Conservation (phyloP, 2,113 vertebrate species). For the Lathamus discolor region DNA sequence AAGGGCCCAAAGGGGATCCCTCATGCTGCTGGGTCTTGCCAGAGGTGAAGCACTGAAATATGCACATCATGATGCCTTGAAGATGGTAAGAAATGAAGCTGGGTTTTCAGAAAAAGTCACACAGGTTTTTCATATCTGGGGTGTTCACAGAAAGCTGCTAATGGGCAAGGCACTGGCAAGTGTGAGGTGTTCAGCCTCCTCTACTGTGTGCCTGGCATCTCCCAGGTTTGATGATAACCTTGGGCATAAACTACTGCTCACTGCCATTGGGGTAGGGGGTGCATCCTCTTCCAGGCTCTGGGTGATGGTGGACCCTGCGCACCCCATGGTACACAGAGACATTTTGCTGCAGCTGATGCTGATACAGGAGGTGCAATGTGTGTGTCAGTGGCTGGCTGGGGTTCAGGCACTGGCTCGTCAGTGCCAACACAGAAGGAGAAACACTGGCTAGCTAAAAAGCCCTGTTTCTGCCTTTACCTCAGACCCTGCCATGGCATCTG, state of each 20-base stretch:
- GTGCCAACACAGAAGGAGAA: not conserved
- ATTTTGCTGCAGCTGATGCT: not conserved
- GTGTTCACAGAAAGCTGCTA: not conserved
- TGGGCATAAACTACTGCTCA: not conserved
- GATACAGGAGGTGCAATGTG: accelerated
- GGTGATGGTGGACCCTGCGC: not conserved
- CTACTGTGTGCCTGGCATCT: accelerated
- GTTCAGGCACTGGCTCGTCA: not conserved
- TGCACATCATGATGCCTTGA: not conserved
- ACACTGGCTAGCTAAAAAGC: not conserved
- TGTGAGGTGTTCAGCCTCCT: not conserved
- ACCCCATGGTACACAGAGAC: not conserved
- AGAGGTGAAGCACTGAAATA: not conserved
- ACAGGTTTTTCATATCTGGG: not conserved
- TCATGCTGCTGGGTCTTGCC: not conserved
- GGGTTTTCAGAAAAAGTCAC: not conserved
- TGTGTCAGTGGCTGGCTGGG: not conserved
- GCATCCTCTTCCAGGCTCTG: not conserved
- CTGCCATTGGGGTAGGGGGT: accelerated
- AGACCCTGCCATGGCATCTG: not conserved
- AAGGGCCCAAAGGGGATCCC: not conserved
- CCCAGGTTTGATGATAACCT: not conserved
- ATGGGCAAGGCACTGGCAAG: not conserved
- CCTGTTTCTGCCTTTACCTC: accelerated
- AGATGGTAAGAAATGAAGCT: not conserved